phyloP scores from a whole-genome alignment of 2,797 vertebrate species.

The Vultur gryphus region DNA sequence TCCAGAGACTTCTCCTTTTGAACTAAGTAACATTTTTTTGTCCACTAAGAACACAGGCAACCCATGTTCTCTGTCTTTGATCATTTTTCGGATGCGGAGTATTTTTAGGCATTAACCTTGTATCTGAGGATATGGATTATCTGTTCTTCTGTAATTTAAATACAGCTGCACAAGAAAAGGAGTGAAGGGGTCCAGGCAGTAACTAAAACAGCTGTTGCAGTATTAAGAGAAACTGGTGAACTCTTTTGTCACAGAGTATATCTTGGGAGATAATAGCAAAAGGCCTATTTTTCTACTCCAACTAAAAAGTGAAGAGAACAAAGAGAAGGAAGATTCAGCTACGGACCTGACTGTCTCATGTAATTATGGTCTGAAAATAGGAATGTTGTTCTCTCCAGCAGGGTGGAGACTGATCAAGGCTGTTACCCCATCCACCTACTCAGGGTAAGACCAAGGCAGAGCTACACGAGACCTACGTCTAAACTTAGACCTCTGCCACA shows the following conservation, averaged over 20 bases:
- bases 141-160: neutral
- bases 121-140: neutral
- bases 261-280: neutral
- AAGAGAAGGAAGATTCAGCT: neutral
- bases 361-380: neutral
- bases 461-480: neutral
- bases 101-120: neutral
- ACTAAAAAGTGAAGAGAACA: neutral
- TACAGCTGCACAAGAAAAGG: neutral
- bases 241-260: neutral
- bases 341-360: neutral
- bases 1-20: neutral
- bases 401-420: neutral
- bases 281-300: neutral
- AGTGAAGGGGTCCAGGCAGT: neutral
- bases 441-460: neutral
- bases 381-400: neutral
- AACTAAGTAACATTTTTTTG: neutral
- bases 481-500: neutral
- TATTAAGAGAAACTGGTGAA: neutral
- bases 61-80: neutral
- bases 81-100: rapidly evolving
- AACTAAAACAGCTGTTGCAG: neutral
- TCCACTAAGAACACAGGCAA: neutral
- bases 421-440: neutral